phyloP scores from a whole-genome alignment of 2,113 vertebrate genomes.

The Halcyon malimbica region DNA sequence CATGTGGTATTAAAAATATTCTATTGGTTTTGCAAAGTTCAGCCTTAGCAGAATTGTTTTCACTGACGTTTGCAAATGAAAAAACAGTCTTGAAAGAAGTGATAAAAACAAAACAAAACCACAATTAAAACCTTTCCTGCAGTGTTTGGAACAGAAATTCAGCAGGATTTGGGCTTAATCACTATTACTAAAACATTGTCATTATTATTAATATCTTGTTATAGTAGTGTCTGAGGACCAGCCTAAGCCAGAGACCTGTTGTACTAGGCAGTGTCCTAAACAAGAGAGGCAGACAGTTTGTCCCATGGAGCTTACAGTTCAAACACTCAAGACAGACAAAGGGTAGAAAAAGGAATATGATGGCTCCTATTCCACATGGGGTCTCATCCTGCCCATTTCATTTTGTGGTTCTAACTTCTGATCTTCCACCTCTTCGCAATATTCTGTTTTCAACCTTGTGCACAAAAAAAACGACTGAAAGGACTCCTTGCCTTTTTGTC shows the following conservation, averaged over 20 bases:
- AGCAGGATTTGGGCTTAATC: neutral
- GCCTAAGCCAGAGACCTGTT: neutral
- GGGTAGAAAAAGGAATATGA: neutral
- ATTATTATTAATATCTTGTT: neutral
- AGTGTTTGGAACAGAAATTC: neutral
- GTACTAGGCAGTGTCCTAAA: neutral
- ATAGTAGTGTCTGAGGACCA: neutral
- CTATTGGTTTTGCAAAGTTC: neutral
- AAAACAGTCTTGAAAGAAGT: slow-evolving; percentile 20
- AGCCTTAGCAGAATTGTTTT: slow-evolving; percentile 17
- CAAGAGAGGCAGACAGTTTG: neutral
- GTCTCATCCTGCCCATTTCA: neutral
- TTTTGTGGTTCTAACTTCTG: neutral
- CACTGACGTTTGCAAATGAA: slow-evolving; percentile 15
- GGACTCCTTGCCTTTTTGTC: neutral
- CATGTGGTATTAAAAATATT: slow-evolving; percentile 3
- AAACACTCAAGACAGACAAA: neutral
- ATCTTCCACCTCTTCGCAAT: neutral
- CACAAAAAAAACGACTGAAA: neutral
- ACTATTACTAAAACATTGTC: neutral
- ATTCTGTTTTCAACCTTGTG: neutral
- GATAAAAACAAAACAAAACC: neutral
- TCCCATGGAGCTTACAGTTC: neutral
- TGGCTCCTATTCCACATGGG: neutral
- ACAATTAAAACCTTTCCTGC: slow-evolving; percentile 14